A percentile compares a stretch with the other conserved stretches of the same genome.
These are phyloP conservation scores for Drosophila nr. medialis DNA, from an alignment of 2,888 invertebrate species.

Conservation along the genomic window DNA sequence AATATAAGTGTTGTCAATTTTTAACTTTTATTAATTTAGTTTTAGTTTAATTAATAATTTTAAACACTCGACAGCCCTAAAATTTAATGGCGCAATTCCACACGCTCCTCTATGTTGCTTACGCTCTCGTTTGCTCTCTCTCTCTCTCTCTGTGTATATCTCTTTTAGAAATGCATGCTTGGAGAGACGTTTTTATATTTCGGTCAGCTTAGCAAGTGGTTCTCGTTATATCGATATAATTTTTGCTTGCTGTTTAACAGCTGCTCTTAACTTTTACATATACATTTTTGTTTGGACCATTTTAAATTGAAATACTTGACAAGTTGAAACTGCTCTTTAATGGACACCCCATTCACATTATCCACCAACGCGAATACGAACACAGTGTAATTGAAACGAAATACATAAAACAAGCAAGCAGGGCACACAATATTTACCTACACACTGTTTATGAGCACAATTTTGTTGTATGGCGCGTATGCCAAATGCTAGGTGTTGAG, in stretches of 20 bases:
- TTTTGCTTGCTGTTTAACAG: constrained; percentile 35
- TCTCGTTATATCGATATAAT: constrained; percentile 41
- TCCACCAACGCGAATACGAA: neutral
- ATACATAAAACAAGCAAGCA: neutral
- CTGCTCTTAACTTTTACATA: constrained; percentile 35
- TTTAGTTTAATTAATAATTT: neutral
- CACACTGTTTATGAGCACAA: constrained; percentile 73
- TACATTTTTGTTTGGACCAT: constrained; percentile 24
- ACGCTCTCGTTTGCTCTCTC: neutral
- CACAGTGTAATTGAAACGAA: neutral
- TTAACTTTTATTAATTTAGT: neutral
- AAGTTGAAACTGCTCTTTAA: constrained; percentile 31
- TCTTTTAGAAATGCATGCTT: constrained; percentile 18
- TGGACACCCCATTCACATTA: constrained; percentile 11
- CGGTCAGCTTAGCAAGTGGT: constrained; percentile 50
- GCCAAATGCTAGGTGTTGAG: constrained; percentile 80
- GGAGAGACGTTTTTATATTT: constrained; percentile 40
- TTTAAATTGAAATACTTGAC: constrained; percentile 24
- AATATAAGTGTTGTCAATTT: neutral
- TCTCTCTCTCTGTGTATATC: neutral
- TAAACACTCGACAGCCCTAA: constrained; percentile 31
- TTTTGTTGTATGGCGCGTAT: constrained; percentile 82
- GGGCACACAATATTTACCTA: constrained; percentile 65
- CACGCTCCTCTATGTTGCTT: neutral
- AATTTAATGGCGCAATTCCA: neutral